A percentile compares a stretch with the other conserved stretches of the same genome.
Evolutionary conservation across 37 sponge, comb jelly and placozoan genomes (phyloP).

Genomic region (Oscarella lobularis): DNA sequence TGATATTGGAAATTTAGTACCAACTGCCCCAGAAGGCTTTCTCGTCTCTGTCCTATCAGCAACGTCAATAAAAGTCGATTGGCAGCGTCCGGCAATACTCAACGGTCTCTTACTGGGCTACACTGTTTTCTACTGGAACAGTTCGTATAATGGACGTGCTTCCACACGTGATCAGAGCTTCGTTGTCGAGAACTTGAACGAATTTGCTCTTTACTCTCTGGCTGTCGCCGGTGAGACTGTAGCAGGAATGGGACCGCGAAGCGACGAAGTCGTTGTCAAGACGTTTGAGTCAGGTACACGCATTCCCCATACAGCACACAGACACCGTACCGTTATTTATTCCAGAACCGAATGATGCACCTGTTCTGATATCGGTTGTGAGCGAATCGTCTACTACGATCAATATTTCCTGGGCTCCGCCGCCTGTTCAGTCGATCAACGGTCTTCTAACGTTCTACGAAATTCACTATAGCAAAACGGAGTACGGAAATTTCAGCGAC

Average conservation of each 20-base stretch:
- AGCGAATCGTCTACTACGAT: too few species aligned
- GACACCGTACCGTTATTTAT: too few species aligned
- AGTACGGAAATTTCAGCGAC: neutral
- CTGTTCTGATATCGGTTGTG: too few species aligned
- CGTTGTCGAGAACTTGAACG: neutral
- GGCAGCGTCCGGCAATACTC: neutral
- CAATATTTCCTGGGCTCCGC: neutral
- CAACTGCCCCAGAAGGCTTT: neutral
- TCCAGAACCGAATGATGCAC: too few species aligned
- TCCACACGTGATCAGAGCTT: neutral
- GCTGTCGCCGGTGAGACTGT: neutral
- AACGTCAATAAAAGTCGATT: neutral
- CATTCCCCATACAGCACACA: too few species aligned
- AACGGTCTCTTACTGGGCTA: neutral
- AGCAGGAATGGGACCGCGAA: neutral
- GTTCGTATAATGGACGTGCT: neutral
- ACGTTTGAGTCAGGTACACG: neutral
- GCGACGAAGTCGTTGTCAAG: neutral
- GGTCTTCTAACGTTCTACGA: neutral
- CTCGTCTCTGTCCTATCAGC: neutral
- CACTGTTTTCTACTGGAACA: neutral
- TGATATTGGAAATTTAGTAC: too few species aligned
- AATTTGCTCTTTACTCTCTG: neutral
- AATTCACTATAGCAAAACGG: neutral
- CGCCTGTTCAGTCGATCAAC: neutral